Conservation (phyloP, 2,888 invertebrate genomes). For the Trachelus troglodyta region DNA sequence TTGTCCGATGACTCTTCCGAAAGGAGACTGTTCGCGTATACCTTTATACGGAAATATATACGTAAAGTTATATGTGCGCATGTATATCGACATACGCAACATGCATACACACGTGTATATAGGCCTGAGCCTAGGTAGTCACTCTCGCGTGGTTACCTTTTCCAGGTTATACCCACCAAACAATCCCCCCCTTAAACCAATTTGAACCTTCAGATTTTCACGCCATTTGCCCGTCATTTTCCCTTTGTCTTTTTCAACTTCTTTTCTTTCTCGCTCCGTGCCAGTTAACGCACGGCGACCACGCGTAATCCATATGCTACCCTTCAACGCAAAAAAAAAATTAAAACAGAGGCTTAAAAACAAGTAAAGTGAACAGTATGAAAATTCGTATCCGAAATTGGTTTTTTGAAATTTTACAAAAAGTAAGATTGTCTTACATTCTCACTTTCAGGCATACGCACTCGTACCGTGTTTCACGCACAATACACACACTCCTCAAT, state of each 20-base stretch:
- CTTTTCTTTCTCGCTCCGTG: background rate
- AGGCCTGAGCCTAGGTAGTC: background rate
- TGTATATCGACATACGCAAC: background rate
- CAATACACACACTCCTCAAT: background rate
- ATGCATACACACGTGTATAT: background rate
- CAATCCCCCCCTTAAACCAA: background rate
- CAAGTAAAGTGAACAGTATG: background rate
- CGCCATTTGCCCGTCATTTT: background rate
- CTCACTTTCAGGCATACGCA: background rate
- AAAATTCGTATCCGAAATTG: background rate
- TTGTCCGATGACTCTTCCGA: too few species aligned
- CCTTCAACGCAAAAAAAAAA: background rate
- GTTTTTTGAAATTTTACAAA: background rate
- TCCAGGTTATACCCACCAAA: background rate
- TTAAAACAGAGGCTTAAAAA: background rate
- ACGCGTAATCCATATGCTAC: background rate
- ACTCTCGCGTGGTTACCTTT: background rate
- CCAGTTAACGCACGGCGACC: background rate
- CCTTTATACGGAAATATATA: too few species aligned
- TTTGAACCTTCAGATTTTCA: background rate
- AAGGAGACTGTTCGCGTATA: too few species aligned
- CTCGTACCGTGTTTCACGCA: background rate
- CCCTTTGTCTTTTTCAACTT: background rate
- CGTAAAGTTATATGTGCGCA: background rate
- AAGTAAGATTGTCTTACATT: background rate